These are phyloP conservation scores for Ophion slaviceki DNA, from an alignment of 2,888 invertebrate species.

Conservation along the genomic window DNA sequence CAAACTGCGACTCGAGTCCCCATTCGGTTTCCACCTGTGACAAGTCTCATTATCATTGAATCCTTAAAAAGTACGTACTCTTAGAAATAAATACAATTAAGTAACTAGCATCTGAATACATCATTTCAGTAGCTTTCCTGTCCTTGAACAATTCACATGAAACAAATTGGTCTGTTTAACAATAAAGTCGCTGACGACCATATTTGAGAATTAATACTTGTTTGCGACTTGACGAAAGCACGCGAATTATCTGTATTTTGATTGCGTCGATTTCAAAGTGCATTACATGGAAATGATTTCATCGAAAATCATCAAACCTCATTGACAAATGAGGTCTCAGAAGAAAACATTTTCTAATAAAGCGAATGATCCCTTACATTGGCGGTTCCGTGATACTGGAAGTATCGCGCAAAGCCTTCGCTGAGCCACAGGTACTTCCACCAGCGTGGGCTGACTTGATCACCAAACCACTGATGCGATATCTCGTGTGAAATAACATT, in stretches of 20 bases:
- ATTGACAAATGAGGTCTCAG: background rate
- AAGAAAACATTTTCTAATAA: background rate
- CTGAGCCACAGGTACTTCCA: conserved; percentile 83
- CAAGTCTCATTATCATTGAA: background rate
- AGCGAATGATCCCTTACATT: conserved; percentile 72
- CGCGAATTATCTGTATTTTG: no score
- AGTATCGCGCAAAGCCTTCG: conserved; percentile 85
- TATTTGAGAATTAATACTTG: no score
- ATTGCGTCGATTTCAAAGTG: no score
- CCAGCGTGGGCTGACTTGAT: conserved; percentile 81
- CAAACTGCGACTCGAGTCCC: conserved; percentile 89
- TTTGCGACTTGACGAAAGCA: no score
- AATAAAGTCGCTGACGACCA: no score
- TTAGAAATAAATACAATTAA: background rate
- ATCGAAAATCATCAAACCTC: no score
- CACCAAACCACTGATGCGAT: conserved; percentile 85
- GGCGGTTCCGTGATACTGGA: conserved; percentile 83
- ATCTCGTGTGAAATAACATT: conserved; percentile 85
- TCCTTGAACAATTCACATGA: background rate
- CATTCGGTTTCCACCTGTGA: conserved; percentile 86
- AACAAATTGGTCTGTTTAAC: no score
- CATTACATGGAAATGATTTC: no score
- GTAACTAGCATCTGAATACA: background rate
- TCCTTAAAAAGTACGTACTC: no score
- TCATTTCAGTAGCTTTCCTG: no score